Percentiles rank a stretch among this genome's conserved stretches.
Conservation (phyloP, 2,888 invertebrate species). For the Punctoribates punctum region DNA sequence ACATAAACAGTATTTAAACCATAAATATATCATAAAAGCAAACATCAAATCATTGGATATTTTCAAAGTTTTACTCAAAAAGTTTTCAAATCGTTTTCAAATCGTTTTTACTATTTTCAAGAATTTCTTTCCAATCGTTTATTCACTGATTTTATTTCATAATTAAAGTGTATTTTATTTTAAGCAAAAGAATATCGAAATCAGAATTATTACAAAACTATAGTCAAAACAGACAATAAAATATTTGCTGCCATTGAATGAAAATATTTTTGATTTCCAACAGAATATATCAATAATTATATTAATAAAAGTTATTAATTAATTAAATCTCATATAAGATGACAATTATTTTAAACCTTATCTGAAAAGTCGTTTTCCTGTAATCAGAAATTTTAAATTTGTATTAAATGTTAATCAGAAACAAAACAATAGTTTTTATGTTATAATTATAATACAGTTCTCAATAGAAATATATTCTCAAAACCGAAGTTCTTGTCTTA, state of each 20-base stretch:
- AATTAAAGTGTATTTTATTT: neutral
- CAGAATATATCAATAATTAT: slow-evolving; percentile 9
- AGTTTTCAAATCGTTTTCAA: neutral
- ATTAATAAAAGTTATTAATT: neutral
- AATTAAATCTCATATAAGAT: neutral
- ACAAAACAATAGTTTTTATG: no score
- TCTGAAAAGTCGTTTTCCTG: neutral
- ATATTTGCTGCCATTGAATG: slow-evolving; percentile 33
- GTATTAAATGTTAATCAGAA: neutral
- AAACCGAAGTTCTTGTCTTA: neutral
- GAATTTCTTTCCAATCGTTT: neutral
- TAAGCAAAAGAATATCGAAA: neutral
- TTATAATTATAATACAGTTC: neutral
- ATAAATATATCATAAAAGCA: slow-evolving; percentile 11
- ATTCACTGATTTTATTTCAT: neutral
- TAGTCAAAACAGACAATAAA: slow-evolving; percentile 35
- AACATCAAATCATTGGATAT: slow-evolving; percentile 23
- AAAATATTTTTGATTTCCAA: slow-evolving; percentile 5
- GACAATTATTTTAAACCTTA: neutral
- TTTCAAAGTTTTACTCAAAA: slow-evolving; percentile 11
- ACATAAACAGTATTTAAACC: slow-evolving; percentile 20
- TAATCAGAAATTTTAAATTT: neutral
- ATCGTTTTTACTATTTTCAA: slow-evolving; percentile 10
- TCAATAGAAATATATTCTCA: neutral
- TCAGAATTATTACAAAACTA: neutral